Percentiles rank a stretch among this genome's conserved stretches.
phyloP scores from a whole-genome alignment of 2,888 invertebrate genomes.

The Apamea monoglypha region DNA sequence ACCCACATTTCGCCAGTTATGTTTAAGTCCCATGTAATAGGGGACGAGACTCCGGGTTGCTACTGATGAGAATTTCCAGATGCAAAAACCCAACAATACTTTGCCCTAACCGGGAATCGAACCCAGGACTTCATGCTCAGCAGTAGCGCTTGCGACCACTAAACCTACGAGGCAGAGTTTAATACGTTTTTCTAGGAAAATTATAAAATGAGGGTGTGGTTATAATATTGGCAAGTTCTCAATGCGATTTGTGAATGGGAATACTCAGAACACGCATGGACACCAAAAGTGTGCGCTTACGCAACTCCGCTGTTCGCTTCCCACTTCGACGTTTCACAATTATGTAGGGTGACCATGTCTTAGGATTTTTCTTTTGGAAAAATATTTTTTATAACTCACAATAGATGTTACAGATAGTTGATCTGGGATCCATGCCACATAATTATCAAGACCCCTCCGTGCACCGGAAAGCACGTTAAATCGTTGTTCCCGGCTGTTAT shows the following conservation, averaged over 20 bases:
- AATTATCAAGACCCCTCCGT: too few relatives aligned
- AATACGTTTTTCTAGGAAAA: neutral
- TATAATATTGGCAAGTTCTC: slow-evolving; percentile 46
- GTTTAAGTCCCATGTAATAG: too few relatives aligned
- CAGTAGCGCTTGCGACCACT: neutral
- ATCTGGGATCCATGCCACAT: too few relatives aligned
- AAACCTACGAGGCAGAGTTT: neutral
- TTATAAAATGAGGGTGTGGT: slow-evolving; percentile 12
- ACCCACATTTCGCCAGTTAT: too few relatives aligned
- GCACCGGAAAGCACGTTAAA: too few relatives aligned
- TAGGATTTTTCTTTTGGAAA: neutral
- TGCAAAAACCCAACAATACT: too few relatives aligned
- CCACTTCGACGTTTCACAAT: slow-evolving; percentile 70
- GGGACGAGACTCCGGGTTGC: too few relatives aligned
- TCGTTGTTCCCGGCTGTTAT: too few relatives aligned
- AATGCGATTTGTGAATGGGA: slow-evolving; percentile 51
- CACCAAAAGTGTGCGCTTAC: slow-evolving; percentile 59
- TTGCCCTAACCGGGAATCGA: too few relatives aligned
- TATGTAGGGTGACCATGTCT: slow-evolving; percentile 41
- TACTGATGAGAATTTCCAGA: too few relatives aligned
- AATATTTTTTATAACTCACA: neutral
- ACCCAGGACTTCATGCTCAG: neutral
- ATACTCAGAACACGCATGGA: slow-evolving; percentile 50
- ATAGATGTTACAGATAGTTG: too few relatives aligned
- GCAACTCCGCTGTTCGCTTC: slow-evolving; percentile 59